phyloP scores from a whole-genome alignment of 2,797 vertebrate species.

The Acropternis orthonyx region DNA sequence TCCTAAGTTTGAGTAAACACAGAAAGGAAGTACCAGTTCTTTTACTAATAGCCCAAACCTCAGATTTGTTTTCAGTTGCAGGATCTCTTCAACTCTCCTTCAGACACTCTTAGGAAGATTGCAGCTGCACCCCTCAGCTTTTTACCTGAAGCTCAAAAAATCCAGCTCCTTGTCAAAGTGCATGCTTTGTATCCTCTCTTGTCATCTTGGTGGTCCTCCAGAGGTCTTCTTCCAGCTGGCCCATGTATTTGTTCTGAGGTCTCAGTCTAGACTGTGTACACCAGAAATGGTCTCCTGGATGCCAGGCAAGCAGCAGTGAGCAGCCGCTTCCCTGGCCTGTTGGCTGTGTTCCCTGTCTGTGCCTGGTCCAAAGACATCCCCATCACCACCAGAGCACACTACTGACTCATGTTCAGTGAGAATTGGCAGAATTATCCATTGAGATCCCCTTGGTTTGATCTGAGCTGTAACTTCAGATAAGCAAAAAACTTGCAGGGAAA shows the following conservation, averaged over 20 bases:
- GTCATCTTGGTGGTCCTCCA: not conserved
- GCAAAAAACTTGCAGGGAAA: not conserved
- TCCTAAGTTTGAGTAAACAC: not conserved
- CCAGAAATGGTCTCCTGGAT: not conserved
- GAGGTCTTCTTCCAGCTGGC: not conserved
- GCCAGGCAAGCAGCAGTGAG: not conserved
- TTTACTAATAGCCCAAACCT: not conserved
- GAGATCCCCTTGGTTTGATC: not conserved
- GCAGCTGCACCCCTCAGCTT: not conserved
- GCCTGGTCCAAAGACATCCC: not conserved
- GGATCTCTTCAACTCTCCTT: not conserved
- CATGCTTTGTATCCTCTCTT: not conserved
- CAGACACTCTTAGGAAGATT: not conserved
- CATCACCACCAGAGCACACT: not conserved
- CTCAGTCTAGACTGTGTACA: not conserved
- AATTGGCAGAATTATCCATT: not conserved
- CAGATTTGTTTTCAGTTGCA: not conserved
- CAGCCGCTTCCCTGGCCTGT: fast-evolving
- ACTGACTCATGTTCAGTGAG: fast-evolving
- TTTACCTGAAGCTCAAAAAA: not conserved
- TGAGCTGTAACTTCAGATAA: not conserved
- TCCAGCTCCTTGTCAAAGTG: not conserved
- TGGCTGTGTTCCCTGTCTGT: not conserved
- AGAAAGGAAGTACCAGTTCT: not conserved
- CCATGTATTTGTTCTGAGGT: not conserved